These are phyloP conservation scores for Sphenopsis melanotis DNA, from an alignment of 2,797 vertebrate genomes.

Conservation along the genomic window DNA sequence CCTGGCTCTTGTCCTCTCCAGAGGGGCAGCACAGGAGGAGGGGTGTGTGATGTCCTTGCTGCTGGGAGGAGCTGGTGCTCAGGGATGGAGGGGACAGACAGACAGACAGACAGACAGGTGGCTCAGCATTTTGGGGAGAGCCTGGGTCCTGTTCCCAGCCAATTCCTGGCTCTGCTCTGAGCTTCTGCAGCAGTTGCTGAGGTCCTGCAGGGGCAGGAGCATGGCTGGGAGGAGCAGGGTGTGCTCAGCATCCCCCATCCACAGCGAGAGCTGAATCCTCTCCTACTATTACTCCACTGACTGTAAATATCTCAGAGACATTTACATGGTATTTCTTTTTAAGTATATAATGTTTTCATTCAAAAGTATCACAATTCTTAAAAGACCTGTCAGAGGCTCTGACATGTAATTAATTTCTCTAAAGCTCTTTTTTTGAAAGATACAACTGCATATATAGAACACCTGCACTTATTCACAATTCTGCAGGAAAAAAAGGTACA, in stretches of 20 bases:
- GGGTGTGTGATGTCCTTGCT: neutral
- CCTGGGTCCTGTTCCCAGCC: too few species aligned
- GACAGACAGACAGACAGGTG: too few species aligned
- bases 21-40: neutral
- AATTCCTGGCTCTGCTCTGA: neutral
- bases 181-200: neutral
- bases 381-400: constrained; percentile 66
- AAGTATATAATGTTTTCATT: constrained; percentile 69
- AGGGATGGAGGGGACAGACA: neutral
- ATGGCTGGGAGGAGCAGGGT: neutral
- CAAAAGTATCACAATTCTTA: constrained; percentile 67
- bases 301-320: constrained; percentile 56
- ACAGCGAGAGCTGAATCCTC: neutral
- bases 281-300: constrained; percentile 35
- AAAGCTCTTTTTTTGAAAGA: constrained; percentile 55
- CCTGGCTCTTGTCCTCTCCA: neutral
- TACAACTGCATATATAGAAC: constrained; percentile 20
- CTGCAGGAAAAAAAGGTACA: constrained; percentile 6
- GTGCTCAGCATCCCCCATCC: neutral
- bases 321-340: constrained; percentile 65
- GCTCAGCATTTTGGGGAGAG: neutral
- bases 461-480: constrained; percentile 62
- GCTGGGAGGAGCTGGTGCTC: neutral
- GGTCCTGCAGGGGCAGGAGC: neutral
- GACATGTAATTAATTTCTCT: constrained; percentile 69